These are phyloP conservation scores for Staurois parvus DNA, from an alignment of 2,797 vertebrate species.

Conservation along the genomic window DNA sequence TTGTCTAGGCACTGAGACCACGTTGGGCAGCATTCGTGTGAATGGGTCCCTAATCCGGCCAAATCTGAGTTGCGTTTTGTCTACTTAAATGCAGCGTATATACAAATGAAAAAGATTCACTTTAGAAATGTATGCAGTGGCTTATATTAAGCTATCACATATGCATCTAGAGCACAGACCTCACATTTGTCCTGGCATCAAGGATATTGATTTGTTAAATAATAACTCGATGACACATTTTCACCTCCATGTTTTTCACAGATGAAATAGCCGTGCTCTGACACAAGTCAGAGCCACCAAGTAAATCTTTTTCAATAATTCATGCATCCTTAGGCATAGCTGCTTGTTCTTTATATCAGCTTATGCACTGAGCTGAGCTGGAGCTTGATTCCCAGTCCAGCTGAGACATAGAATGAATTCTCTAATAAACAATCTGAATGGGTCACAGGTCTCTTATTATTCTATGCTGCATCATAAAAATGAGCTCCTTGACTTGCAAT, in stretches of 20 bases:
- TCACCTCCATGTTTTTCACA: conserved; percentile 43
- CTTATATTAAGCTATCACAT: neutral
- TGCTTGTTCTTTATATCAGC: conserved; percentile 54
- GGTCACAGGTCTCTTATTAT: conserved; percentile 55
- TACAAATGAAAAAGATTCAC: neutral
- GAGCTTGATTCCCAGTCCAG: conserved; percentile 44
- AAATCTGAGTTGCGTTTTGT: no score
- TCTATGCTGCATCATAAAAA: conserved; percentile 29
- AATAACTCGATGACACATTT: conserved; percentile 48
- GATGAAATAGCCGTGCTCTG: conserved; percentile 44
- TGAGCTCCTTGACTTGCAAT: conserved; percentile 24
- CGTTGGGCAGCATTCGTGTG: no score
- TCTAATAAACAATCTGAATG: conserved; percentile 52
- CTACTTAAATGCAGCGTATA: neutral
- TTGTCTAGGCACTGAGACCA: no score
- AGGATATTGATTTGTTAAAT: conserved; percentile 45
- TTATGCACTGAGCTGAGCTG: conserved; percentile 42
- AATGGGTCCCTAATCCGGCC: no score
- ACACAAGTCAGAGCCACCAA: conserved; percentile 47
- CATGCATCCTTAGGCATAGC: conserved; percentile 56
- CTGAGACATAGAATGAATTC: conserved; percentile 37
- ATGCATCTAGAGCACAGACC: neutral
- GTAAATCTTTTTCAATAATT: conserved; percentile 56
- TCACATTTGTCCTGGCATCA: conserved; percentile 16
- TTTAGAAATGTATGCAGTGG: neutral